A percentile compares a stretch with the other conserved stretches of the same genome.
phyloP scores from a whole-genome alignment of 2,113 vertebrate genomes.

The Plecturocebus donacophilus region DNA sequence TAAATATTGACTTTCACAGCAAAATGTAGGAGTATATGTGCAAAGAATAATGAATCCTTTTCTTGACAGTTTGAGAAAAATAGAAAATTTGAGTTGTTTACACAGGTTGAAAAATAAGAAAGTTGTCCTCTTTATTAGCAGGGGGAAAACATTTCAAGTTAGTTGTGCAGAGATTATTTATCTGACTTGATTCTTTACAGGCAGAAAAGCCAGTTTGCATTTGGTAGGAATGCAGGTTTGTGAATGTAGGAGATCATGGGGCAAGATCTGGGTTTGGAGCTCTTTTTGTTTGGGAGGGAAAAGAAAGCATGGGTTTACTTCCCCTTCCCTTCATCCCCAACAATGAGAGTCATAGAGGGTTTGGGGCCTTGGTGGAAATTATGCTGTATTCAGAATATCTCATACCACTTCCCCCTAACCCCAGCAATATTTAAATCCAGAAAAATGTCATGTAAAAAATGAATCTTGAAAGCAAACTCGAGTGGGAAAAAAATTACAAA shows the following conservation, averaged over 20 bases:
- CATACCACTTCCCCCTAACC: neutral
- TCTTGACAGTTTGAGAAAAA: slow-evolving; percentile 71
- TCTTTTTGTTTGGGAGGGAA: neutral
- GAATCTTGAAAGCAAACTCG: neutral
- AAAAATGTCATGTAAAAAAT: slow-evolving; percentile 30
- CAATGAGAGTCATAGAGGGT: neutral
- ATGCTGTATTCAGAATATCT: neutral
- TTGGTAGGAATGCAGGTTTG: neutral
- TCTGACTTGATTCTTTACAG: slow-evolving; percentile 22
- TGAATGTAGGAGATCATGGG: neutral
- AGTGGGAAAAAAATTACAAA: neutral
- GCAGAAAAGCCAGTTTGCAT: neutral
- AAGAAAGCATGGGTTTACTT: neutral
- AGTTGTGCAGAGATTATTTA: slow-evolving; percentile 17
- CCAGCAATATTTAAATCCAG: neutral
- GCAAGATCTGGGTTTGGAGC: neutral
- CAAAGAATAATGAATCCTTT: slow-evolving; percentile 72
- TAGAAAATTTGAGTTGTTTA: slow-evolving; percentile 62
- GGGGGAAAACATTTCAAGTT: slow-evolving; percentile 15
- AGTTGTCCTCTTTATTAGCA: slow-evolving; percentile 47
- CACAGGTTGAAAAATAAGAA: slow-evolving; percentile 70
- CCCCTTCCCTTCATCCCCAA: no score
- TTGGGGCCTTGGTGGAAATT: neutral
- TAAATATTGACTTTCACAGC: slow-evolving; percentile 81
- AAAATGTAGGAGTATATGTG: slow-evolving; percentile 74